phyloP scores from a whole-genome alignment of 2,888 invertebrate genomes.

The Drosophila merina region DNA sequence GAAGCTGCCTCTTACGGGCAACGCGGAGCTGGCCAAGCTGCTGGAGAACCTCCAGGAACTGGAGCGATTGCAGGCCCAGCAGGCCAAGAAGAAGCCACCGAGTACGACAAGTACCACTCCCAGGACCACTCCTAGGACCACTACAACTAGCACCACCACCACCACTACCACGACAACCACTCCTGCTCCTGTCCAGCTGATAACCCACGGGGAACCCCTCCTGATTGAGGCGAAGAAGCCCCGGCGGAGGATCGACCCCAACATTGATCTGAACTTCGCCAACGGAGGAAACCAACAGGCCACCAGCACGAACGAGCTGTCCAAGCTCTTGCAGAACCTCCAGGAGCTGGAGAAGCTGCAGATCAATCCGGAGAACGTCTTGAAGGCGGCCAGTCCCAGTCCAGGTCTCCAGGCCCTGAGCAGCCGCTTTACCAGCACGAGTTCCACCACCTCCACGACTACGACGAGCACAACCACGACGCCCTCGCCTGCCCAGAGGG shows the following conservation, averaged over 20 bases:
- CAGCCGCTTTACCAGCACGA: conserved; percentile 64
- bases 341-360: conserved; percentile 81
- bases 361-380: conserved; percentile 74
- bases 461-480: conserved; percentile 11
- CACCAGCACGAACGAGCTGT: conserved; percentile 80
- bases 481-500: conserved; percentile 29
- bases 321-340: conserved; percentile 84
- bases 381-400: conserved; percentile 57
- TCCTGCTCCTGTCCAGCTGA: conserved; percentile 62
- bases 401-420: conserved; percentile 44
- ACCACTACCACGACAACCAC: conserved; percentile 52
- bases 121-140: conserved; percentile 38
- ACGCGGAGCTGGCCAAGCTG: conserved; percentile 84
- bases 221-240: conserved; percentile 80
- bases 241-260: conserved; percentile 79
- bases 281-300: conserved; percentile 71
- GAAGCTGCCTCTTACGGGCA: conserved; percentile 59
- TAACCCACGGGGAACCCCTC: conserved; percentile 76
- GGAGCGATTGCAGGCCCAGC: conserved; percentile 74
- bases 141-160: conserved; percentile 34
- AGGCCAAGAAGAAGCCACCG: conserved; percentile 30
- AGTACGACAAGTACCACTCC: conserved; percentile 36
- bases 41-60: conserved; percentile 84
- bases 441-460: conserved; percentile 4
- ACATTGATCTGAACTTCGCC: conserved; percentile 77